Base-by-base conservation (phyloP, 1,140 invertebrate species). In the Oryctes rhinoceros region DNA sequence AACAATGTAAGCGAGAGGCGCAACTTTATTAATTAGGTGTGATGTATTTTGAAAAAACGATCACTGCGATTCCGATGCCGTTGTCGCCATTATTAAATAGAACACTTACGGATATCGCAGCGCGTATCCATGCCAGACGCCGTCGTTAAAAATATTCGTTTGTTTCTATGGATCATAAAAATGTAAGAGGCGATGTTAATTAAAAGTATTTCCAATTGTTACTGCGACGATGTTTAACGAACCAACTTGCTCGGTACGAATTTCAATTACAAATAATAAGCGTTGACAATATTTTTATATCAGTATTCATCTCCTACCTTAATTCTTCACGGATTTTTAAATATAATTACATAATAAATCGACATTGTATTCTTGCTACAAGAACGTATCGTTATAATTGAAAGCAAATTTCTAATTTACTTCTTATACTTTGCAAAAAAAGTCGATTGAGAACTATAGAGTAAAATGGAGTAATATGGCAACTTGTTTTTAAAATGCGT, bases 21-120 rank as follows among this genome's bases (percentile, higher is more conserved):
- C n/a, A n/a, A 71, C n/a, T 71, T 30, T 24, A 71, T 37, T 71
- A 71, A 71, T 71, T 71, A 71, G 65, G 65, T 37, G 65, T 71
- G 35, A 37, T 37, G 35, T 71, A 71, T 30, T 71, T 71, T 30
- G 65, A 30, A 71, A 20, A 71, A 71, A 71, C 7, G 20, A 71
- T 71, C 35, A 15, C 35, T 71, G 9, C 13, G 11, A 35, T 71
- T 30, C 20, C 35, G 53, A 24, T 71, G 65, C 35, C n/a, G n/a
- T n/a, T 30, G 20, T 13, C 65, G 24, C 4, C 24, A 9, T 71
- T 20, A 11, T 30, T 71, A n/a, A 71, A 71, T 30, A 71, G 15
- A 39, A 39, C 39, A 39, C 39, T 39, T 71, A 35, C 35, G 24
- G 1, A 20, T 71, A 71, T 59, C n/a, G 53, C n/a, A 59, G 15